These are phyloP conservation scores for Seira musarum DNA, from an alignment of 2,888 invertebrate species.

Conservation along the genomic window DNA sequence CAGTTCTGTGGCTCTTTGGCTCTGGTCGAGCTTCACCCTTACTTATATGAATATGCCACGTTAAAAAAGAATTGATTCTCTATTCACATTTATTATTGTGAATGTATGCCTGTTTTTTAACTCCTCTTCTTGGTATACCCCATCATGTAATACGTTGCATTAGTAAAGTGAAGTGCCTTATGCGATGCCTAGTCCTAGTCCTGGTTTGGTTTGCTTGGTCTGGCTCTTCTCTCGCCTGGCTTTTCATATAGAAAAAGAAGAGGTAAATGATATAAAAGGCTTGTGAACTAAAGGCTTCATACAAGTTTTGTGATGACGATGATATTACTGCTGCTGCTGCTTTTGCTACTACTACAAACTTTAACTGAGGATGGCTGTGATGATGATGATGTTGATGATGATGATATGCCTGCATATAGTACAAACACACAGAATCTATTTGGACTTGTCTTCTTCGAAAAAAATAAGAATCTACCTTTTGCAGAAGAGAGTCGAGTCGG, in stretches of 20 bases:
- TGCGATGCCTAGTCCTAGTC: background rate
- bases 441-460: constrained; percentile 12
- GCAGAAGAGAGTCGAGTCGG: background rate
- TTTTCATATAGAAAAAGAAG: too few relatives aligned
- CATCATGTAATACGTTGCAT: too few relatives aligned
- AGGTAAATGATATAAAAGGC: background rate
- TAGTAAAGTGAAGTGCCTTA: background rate
- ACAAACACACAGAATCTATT: background rate
- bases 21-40: background rate
- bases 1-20: background rate
- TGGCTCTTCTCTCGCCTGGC: too few relatives aligned
- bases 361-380: background rate
- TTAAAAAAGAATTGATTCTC: constrained; percentile 11
- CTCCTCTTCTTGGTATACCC: background rate
- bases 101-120: background rate
- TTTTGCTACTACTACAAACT: background rate
- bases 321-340: background rate
- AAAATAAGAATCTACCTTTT: constrained; percentile 8
- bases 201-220: too few relatives aligned
- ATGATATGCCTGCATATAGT: constrained; percentile 15
- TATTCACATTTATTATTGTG: background rate
- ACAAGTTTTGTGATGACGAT: background rate
- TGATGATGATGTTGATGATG: constrained; percentile 1
- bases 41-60: background rate
- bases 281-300: constrained; percentile 5